Conservation (phyloP, 2,113 vertebrate species). For the Buteo buteo region DNA sequence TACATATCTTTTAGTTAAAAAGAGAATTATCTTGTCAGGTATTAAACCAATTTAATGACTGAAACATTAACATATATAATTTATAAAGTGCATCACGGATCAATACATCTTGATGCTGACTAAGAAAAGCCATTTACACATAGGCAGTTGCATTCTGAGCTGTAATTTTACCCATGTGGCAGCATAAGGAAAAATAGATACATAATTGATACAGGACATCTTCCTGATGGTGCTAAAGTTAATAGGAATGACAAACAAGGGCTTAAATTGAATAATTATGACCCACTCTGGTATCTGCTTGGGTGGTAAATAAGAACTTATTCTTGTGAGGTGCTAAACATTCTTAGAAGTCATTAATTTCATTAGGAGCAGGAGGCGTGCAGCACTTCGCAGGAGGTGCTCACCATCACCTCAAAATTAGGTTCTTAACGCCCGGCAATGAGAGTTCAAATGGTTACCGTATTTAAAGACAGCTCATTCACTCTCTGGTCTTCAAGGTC, state of each 20-base stretch:
- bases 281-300: neutral
- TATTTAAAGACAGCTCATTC: neutral
- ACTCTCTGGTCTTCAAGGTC: neutral
- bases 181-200: neutral
- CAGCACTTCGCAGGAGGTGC: neutral
- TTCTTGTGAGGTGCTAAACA: neutral
- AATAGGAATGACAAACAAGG: neutral
- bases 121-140: neutral
- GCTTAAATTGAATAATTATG: neutral
- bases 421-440: neutral
- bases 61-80: neutral
- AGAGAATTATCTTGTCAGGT: neutral
- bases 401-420: neutral
- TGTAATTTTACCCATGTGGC: neutral
- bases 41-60: neutral
- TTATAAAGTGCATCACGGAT: neutral
- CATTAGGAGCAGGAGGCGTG: neutral
- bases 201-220: neutral
- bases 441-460: neutral
- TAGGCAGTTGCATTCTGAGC: neutral
- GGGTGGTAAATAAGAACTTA: neutral
- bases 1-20: neutral
- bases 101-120: neutral
- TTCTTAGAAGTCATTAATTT: neutral
- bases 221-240: neutral